phyloP scores from a whole-genome alignment of 2,113 vertebrate genomes.

The Hyperopisus bebe region DNA sequence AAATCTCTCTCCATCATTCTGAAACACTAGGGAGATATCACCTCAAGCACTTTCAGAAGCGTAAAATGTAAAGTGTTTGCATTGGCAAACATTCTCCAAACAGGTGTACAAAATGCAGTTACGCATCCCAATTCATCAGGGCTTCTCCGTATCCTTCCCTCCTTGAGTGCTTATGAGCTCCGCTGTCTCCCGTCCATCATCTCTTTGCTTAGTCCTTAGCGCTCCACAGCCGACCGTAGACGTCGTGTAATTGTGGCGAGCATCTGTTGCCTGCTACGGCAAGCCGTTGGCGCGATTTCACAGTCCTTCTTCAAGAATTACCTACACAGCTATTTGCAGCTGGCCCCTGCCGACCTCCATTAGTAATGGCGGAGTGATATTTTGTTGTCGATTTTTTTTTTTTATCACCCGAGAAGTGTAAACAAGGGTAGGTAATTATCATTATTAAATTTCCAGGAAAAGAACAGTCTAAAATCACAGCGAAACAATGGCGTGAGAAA shows the following conservation, averaged over 20 bases:
- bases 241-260: not conserved
- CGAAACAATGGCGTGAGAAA: not conserved
- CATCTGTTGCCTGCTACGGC: not conserved
- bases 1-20: not conserved
- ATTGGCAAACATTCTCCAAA: not conserved
- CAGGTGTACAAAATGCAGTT: not conserved
- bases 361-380: conserved; percentile 7
- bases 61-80: not conserved
- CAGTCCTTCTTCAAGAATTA: not conserved
- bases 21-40: not conserved
- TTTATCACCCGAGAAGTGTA: not conserved
- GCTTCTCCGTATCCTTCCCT: not conserved
- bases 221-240: not conserved
- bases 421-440: not conserved
- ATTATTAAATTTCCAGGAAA: not conserved
- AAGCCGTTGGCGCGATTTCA: not conserved
- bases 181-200: not conserved
- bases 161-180: not conserved
- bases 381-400: not conserved
- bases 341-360: not conserved
- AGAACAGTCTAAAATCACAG: not conserved
- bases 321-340: not conserved
- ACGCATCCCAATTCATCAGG: not conserved
- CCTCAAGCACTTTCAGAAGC: not conserved
- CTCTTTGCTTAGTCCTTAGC: not conserved